Percentiles rank a stretch among this genome's conserved stretches.
These are phyloP conservation scores for Hypocryptadius cinnamomeus DNA, from an alignment of 2,113 vertebrate species.

Conservation along the genomic window DNA sequence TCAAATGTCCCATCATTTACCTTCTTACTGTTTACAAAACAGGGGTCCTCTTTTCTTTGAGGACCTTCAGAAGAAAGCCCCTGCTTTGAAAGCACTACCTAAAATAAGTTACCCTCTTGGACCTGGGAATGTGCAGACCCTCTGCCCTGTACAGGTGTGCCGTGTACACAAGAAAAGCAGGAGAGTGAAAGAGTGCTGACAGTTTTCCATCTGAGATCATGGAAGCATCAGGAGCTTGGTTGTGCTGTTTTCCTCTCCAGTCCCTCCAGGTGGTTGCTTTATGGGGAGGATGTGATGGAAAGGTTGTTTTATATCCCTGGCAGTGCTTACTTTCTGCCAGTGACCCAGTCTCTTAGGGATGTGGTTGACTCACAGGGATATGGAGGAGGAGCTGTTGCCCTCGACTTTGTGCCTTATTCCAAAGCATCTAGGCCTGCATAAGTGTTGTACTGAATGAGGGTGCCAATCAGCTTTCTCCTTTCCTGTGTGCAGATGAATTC, in stretches of 20 bases:
- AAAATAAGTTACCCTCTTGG: background rate
- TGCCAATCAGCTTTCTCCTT: background rate
- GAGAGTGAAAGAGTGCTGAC: background rate
- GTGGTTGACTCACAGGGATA: background rate
- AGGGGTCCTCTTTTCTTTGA: background rate
- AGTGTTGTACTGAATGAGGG: background rate
- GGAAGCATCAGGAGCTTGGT: background rate
- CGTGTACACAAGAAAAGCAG: accelerated
- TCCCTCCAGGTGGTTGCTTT: background rate
- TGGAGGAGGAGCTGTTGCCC: background rate
- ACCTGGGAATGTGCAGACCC: background rate
- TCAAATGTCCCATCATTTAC: background rate
- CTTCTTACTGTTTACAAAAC: background rate
- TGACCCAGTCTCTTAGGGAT: background rate
- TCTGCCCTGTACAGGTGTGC: background rate
- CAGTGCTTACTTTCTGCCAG: background rate
- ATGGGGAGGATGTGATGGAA: background rate
- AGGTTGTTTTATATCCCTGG: background rate
- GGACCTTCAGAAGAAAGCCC: background rate
- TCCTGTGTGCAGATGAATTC: background rate
- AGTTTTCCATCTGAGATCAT: background rate
- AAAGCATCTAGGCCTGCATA: background rate
- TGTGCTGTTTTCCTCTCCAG: background rate
- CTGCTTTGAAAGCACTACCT: background rate
- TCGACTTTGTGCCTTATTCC: background rate